These are phyloP conservation scores for Euglossa dilemma DNA, from an alignment of 1,140 invertebrate genomes.

Conservation along the genomic window DNA sequence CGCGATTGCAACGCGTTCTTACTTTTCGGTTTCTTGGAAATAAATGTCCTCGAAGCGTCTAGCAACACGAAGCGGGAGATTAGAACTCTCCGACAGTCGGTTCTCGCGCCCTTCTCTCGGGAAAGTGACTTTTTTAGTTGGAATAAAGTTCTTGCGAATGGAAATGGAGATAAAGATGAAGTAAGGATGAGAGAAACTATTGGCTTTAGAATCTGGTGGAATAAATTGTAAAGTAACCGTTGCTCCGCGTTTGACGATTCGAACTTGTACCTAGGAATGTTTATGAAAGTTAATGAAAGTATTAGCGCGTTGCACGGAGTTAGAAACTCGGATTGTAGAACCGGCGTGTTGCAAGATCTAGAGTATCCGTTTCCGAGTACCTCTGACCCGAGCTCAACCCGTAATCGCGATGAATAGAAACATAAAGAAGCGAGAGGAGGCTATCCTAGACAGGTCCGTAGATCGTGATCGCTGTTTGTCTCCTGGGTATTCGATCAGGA, in stretches of 20 bases:
- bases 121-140: not conserved
- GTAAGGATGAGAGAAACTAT: too few relatives aligned
- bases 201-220: too few relatives aligned
- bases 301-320: not conserved
- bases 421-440: not conserved
- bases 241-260: too few relatives aligned
- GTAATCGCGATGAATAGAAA: not conserved
- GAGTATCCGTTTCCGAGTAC: not conserved
- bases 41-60: too few relatives aligned
- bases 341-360: not conserved
- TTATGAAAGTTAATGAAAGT: too few relatives aligned
- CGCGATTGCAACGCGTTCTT: too few relatives aligned
- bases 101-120: too few relatives aligned
- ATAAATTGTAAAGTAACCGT: too few relatives aligned
- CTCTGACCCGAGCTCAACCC: not conserved
- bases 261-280: too few relatives aligned
- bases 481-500: conserved; percentile 4
- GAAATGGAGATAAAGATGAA: not conserved
- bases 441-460: conserved; percentile 36
- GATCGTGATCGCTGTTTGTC: conserved; percentile 44
- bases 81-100: too few relatives aligned
- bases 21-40: too few relatives aligned
- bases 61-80: too few relatives aligned
- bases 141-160: not conserved
- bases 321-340: not conserved